Conservation (phyloP, 2,797 vertebrate species). For the Percopsis omiscomaycus region DNA sequence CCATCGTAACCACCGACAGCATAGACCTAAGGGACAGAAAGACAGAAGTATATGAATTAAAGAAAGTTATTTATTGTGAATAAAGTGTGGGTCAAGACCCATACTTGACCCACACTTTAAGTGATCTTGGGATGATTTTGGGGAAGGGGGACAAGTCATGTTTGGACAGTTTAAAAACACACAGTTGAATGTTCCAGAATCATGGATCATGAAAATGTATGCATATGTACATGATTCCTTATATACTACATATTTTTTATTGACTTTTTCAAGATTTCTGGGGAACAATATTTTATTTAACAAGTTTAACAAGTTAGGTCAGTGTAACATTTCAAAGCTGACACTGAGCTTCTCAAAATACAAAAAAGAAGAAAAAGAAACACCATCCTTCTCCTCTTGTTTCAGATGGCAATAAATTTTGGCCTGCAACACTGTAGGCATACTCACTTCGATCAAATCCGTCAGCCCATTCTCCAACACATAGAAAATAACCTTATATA, state of each 20-base stretch:
- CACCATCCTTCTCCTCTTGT: conserved; percentile 1
- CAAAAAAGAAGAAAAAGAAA: too few relatives aligned
- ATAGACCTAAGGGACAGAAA: conserved; percentile 83
- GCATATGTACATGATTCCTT: too few relatives aligned
- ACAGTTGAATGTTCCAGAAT: too few relatives aligned
- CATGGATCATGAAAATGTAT: too few relatives aligned
- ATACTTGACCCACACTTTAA: too few relatives aligned
- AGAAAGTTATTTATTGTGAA: too few relatives aligned
- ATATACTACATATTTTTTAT: too few relatives aligned
- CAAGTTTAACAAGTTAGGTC: conserved; percentile 51
- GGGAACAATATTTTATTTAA: conserved; percentile 16
- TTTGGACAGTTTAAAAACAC: too few relatives aligned
- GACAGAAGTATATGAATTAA: conserved; percentile 4
- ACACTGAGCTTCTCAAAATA: conserved; percentile 6
- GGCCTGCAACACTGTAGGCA: not conserved
- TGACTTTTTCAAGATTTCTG: too few relatives aligned
- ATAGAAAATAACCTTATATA: not conserved
- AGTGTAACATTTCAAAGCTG: conserved; percentile 26
- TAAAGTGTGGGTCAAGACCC: too few relatives aligned
- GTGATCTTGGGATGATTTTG: too few relatives aligned
- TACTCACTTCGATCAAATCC: not conserved
- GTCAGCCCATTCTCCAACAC: not conserved
- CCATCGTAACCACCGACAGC: conserved; percentile 96
- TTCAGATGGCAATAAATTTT: conserved; percentile 11
- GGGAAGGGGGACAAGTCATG: too few relatives aligned